Base-by-base conservation (phyloP, 2,888 invertebrate species). In the Nycteola revayana region DNA sequence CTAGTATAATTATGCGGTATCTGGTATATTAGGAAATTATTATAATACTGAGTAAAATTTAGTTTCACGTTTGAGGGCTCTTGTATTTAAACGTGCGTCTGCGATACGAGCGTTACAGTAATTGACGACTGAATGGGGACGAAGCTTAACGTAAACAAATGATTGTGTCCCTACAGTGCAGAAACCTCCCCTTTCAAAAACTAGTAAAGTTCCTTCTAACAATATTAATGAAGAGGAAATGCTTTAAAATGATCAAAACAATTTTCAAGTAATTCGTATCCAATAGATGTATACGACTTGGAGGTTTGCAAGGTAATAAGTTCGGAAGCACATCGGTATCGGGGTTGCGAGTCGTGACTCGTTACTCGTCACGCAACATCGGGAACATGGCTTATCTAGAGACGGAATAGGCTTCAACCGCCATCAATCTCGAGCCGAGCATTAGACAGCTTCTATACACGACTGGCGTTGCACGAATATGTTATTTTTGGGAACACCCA, bases 341-440 rank as follows among this genome's bases (percentile, higher is more conserved):
- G 59, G n/a, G 61, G 60, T 55, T 62, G 55, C 35, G 60, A 63
- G 54, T 65, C 61, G 66, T 66, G 62, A 66, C 60, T 65, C 54
- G 53, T 60, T 48, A 64, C 53, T 68, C 60, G 67, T 72, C 81
- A 82, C 78, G 81, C 79, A 73, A 80, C 69, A 74, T 75, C 61
- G 66, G 53, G 56, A 58, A 64, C 63, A 67, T 57, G 67, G 64
- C 57, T 75, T 78, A 77, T 77, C 71, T 73, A 40, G 52, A 69
- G 66, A 58, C 64, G 63, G 61, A 59, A n/a, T n/a, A 71, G 68
- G 59, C 60, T 65, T 62, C 44, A 50, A 65, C 66, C 60, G 63
- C 66, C 74, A 79, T 80, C 76, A 81, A 81, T 81, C 75, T 76
- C 55, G 36, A 49, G 53, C 42, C 58, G 59, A 60, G 48, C 56